These are phyloP conservation scores for Vulpes vulpes DNA, from an alignment of 2,113 vertebrate genomes.

Conservation along the genomic window DNA sequence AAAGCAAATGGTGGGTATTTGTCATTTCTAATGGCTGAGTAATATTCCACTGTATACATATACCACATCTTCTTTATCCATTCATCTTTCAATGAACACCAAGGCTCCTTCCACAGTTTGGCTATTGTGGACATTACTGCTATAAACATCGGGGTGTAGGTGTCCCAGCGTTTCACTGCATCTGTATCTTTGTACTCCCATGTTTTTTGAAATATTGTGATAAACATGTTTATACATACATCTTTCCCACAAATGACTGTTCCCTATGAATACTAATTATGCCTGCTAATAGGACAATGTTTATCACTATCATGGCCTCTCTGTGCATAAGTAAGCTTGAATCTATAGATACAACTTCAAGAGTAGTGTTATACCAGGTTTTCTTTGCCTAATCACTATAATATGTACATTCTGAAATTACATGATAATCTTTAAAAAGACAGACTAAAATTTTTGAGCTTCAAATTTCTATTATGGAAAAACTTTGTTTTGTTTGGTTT, in stretches of 20 bases:
- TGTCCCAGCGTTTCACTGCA: too few species aligned
- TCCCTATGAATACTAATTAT: slow-evolving; percentile 10
- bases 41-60: too few species aligned
- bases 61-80: too few species aligned
- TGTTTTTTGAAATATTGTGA: slow-evolving; percentile 25
- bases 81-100: too few species aligned
- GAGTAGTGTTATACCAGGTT: neutral
- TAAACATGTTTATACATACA: neutral
- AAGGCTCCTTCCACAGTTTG: too few species aligned
- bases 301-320: neutral
- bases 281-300: neutral
- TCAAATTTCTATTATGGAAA: slow-evolving; percentile 25
- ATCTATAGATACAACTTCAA: neutral
- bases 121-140: too few species aligned
- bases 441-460: neutral
- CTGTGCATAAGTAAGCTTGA: neutral
- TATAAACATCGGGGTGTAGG: too few species aligned
- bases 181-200: neutral
- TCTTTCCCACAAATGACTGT: slow-evolving; percentile 13
- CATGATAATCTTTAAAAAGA: slow-evolving; percentile 30
- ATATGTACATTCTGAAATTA: slow-evolving; percentile 15
- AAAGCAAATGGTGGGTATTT: too few species aligned
- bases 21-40: too few species aligned
- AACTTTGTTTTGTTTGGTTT: slow-evolving; percentile 28
- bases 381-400: neutral